Base-by-base conservation (phyloP, 2,888 invertebrate genomes). In the Tortrix viridana region DNA sequence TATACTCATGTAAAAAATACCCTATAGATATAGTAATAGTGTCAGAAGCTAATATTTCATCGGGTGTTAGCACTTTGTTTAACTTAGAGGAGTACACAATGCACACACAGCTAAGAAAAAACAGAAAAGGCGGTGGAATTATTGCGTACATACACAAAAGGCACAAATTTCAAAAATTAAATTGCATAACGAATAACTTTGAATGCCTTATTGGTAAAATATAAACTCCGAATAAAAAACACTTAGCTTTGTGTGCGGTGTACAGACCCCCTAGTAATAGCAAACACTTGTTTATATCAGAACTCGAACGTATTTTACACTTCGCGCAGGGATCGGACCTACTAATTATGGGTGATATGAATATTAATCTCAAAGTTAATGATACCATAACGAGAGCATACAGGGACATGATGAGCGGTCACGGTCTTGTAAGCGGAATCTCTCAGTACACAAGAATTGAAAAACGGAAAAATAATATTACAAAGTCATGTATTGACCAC, bases 261-360 rank as follows among this genome's bases (percentile, higher is more conserved):
- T 68, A 68, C 38, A 58, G 68, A 47, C 68, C 68, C 1, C 68
- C 68, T 12, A n/a, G 19, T 9, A 53, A 32, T n/a, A 65, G 54
- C 20, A 66, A 66, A 52, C 43, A 50, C 20, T 49, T 60, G 49
- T 68, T 68, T 58, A 49, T 64, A 1, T 16, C 14, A 0, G 68
- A 68, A 49, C 49, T 68, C 3, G 20, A 56, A 38, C 18, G 22
- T 14, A 50, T 38, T 38, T 41, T 57, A 50, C 47, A 61, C 12
- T 14, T 47, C 3, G 47, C 55, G 44, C 49, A 53, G 20, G 5
- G n/a, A n/a, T 22, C 46, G 4, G 65, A 66, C 47, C 32, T 63
- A 7, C 54, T 57, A 53, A 32, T 63, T 1, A 9, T 64, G 2
- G 64, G 66, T 14, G 67, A 67, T 22, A 53, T 67, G 6, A 66